Evolutionary conservation across 2,888 invertebrate species (phyloP).

Genomic region (Brachyopa scutellaris): DNA sequence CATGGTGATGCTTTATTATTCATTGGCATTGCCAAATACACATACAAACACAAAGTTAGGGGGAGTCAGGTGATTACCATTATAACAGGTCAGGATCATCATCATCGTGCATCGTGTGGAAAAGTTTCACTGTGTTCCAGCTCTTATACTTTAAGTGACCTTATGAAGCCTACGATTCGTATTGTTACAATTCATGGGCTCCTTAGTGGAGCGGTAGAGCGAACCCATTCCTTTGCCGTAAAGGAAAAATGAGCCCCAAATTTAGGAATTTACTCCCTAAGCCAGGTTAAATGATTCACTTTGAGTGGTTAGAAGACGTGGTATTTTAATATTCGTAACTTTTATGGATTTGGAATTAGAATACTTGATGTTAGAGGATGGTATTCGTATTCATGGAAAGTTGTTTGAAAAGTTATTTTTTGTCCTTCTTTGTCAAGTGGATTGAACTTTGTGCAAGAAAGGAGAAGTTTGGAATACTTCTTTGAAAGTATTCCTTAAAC

Average conservation of each 20-base stretch:
- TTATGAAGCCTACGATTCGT: too few relatives aligned
- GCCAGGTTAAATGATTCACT: conserved; percentile 36
- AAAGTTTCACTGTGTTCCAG: background rate
- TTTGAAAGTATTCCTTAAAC: too few relatives aligned
- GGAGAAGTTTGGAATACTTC: background rate
- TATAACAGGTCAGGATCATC: conserved; percentile 69
- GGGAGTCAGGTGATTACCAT: conserved; percentile 59
- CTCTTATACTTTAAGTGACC: conserved; percentile 33
- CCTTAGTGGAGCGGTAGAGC: conserved; percentile 1
- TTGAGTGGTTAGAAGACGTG: conserved; percentile 14
- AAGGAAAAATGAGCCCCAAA: conserved; percentile 33
- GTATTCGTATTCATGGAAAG: conserved; percentile 3
- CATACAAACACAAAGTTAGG: too few relatives aligned
- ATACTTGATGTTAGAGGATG: conserved; percentile 26
- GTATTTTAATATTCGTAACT: conserved; percentile 10
- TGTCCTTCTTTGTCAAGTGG: background rate
- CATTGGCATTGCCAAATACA: too few relatives aligned
- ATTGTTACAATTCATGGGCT: conserved; percentile 51
- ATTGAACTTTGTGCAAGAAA: background rate
- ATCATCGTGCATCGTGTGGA: conserved; percentile 10
- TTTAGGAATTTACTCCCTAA: conserved; percentile 26
- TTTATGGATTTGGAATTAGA: conserved; percentile 23
- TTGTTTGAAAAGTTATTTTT: conserved; percentile 32
- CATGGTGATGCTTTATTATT: conserved; percentile 58
- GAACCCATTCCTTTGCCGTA: conserved; percentile 3